phyloP scores from a whole-genome alignment of 2,113 vertebrate species.

The Fulmarus glacialis region DNA sequence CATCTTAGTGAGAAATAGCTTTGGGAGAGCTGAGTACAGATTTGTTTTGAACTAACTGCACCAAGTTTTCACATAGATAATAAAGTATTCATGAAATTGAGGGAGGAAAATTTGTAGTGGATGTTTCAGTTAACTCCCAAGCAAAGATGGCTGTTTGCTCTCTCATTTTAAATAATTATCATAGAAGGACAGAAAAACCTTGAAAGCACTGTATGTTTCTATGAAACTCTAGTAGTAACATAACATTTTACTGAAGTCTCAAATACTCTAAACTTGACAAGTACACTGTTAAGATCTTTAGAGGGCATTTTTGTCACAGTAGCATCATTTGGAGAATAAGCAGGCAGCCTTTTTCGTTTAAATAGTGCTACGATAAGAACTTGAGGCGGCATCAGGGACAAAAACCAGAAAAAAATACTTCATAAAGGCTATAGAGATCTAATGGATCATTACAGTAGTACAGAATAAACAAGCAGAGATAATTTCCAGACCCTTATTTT shows the following conservation, averaged over 20 bases:
- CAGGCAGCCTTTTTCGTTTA: background rate
- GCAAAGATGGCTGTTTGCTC: background rate
- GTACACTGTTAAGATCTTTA: background rate
- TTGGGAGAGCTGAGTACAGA: background rate
- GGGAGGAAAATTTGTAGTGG: background rate
- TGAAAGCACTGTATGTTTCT: background rate
- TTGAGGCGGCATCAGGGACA: background rate
- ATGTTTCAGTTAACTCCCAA: background rate
- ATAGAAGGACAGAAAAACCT: background rate
- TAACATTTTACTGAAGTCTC: background rate
- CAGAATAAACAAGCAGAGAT: background rate
- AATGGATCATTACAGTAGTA: background rate
- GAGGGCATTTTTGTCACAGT: background rate
- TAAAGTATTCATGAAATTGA: background rate
- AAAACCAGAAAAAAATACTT: background rate
- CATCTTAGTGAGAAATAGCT: background rate
- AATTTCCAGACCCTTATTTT: background rate
- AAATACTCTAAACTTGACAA: background rate
- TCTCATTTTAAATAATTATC: background rate
- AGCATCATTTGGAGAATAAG: background rate
- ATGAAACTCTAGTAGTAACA: background rate
- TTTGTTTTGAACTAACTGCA: conserved; percentile 13
- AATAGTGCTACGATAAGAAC: background rate
- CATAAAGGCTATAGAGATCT: background rate
- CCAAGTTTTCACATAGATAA: background rate